These are phyloP conservation scores for Rhegmatorhina hoffmannsi DNA, from an alignment of 2,113 vertebrate species.

Conservation along the genomic window DNA sequence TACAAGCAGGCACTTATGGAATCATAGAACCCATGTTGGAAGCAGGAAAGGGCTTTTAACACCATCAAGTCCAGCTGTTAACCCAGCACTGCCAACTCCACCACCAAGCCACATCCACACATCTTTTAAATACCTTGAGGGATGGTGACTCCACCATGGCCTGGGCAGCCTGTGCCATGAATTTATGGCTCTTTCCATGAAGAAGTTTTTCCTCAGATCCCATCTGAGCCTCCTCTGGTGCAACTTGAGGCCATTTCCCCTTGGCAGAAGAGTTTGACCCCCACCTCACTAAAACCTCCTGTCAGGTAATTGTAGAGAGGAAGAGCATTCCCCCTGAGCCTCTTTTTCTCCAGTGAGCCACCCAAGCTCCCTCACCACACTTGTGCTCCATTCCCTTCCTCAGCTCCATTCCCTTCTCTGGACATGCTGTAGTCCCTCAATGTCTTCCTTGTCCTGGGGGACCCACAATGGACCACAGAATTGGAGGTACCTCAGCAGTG, in stretches of 20 bases:
- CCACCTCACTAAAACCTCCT: background rate
- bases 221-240: background rate
- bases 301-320: background rate
- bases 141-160: too few relatives aligned
- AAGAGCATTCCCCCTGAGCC: background rate
- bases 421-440: background rate
- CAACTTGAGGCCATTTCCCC: background rate
- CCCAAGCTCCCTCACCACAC: background rate
- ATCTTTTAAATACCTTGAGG: too few relatives aligned
- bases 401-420: background rate
- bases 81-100: background rate
- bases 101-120: background rate
- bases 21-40: rapidly evolving
- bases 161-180: background rate
- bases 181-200: rapidly evolving
- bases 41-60: background rate
- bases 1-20: background rate
- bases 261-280: too few relatives aligned
- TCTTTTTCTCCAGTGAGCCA: background rate
- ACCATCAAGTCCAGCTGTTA: background rate
- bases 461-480: background rate
- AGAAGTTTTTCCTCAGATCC: background rate
- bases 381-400: background rate
- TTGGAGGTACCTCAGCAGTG: background rate
- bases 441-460: background rate